These are phyloP conservation scores for Neodiprion virginianus DNA, from an alignment of 1,140 invertebrate species.

Conservation along the genomic window DNA sequence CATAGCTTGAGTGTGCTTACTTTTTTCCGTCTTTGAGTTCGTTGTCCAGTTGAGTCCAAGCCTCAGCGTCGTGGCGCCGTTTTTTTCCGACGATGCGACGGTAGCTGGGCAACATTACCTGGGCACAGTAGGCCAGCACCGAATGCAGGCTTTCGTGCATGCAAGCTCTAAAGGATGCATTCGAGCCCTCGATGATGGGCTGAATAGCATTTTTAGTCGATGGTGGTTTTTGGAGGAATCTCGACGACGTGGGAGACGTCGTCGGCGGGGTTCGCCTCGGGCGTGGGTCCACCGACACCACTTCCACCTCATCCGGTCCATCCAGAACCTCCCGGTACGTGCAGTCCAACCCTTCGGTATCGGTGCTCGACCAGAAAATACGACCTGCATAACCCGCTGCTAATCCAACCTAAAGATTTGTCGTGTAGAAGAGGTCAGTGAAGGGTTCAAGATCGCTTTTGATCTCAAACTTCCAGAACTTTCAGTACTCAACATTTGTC, in stretches of 20 bases:
- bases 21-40: not conserved
- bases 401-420: conserved; percentile 39
- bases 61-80: not conserved
- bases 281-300: conserved; percentile 36
- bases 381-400: conserved; percentile 42
- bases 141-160: conserved; percentile 49
- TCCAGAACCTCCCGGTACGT: conserved; percentile 39
- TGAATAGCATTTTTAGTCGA: no score
- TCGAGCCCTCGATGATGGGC: not conserved
- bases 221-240: no score
- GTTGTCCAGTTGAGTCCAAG: not conserved
- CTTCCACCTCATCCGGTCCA: conserved; percentile 32
- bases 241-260: no score
- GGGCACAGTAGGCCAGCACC: conserved; percentile 41
- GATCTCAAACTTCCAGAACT: not conserved
- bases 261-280: not conserved
- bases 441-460: not conserved
- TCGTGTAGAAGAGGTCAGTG: not conserved
- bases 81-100: conserved; percentile 23
- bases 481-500: not conserved
- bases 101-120: conserved; percentile 35
- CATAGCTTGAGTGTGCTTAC: not conserved
- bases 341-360: conserved; percentile 21
- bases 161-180: conserved; percentile 31
- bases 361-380: conserved; percentile 38